phyloP scores from a whole-genome alignment of 2,113 vertebrate genomes.

The Vombatus ursinus region DNA sequence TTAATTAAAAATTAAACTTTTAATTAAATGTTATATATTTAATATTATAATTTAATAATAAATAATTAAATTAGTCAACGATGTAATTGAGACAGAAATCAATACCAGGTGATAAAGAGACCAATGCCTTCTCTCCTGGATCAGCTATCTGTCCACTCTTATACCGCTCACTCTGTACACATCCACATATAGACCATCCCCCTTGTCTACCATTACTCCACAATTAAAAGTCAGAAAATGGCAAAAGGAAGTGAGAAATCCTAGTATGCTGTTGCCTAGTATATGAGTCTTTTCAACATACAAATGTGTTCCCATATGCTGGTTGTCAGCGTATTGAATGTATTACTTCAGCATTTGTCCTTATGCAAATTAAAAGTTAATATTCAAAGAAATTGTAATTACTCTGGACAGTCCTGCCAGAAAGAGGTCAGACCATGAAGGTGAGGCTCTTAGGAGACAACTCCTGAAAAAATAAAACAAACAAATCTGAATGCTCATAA shows the following conservation, averaged over 20 bases:
- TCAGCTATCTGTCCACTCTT: neutral
- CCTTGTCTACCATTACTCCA: neutral
- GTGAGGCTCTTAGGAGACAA: neutral
- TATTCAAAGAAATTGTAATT: neutral
- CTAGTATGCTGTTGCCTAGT: neutral
- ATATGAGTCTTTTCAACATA: neutral
- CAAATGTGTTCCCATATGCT: neutral
- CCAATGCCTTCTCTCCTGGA: neutral
- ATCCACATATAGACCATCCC: neutral
- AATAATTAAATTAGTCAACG: neutral
- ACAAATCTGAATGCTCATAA: neutral
- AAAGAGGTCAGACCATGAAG: neutral
- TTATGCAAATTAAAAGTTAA: neutral
- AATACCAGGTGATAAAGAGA: neutral
- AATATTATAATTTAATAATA: too few species aligned
- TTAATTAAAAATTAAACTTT: too few species aligned
- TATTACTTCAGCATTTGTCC: neutral
- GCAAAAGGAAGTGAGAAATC: neutral
- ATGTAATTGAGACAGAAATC: neutral
- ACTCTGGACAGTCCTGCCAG: neutral
- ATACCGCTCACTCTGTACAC: neutral
- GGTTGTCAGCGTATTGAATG: neutral
- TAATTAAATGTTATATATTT: too few species aligned
- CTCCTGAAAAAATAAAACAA: neutral
- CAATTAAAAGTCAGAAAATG: neutral